These are phyloP conservation scores for Ellobium chinense DNA, from an alignment of 2,888 invertebrate species.

Conservation along the genomic window DNA sequence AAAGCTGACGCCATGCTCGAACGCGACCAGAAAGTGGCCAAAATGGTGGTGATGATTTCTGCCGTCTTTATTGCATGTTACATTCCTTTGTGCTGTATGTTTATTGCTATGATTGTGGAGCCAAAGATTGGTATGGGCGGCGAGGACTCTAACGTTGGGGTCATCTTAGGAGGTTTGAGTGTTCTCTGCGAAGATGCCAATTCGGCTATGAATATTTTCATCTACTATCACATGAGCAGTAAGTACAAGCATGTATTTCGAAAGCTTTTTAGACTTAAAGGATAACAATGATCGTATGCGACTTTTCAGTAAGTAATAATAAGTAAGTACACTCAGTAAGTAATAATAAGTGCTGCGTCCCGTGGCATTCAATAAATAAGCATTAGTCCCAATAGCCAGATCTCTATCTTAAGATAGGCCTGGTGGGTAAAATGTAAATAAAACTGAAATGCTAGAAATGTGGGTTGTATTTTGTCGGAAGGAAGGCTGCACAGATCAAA, in stretches of 20 bases:
- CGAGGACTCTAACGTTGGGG: not conserved
- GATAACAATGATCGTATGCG: too few species aligned
- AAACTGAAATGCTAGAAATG: too few species aligned
- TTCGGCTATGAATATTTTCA: constrained; percentile 3
- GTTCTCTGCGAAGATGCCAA: not conserved
- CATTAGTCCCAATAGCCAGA: too few species aligned
- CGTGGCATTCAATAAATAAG: too few species aligned
- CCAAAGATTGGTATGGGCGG: not conserved
- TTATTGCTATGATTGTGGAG: not conserved
- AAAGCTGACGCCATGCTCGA: not conserved
- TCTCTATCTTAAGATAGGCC: too few species aligned
- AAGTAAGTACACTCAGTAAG: too few species aligned
- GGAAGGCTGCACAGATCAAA: too few species aligned
- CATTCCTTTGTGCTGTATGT: not conserved
- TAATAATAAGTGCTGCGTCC: too few species aligned
- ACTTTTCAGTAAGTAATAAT: too few species aligned
- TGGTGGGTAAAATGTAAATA: too few species aligned
- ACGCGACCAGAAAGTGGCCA: not conserved
- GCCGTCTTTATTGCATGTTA: not conserved
- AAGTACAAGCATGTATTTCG: not conserved
- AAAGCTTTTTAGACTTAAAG: too few species aligned
- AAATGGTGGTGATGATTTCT: not conserved
- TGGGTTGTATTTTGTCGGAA: too few species aligned
- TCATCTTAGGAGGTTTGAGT: not conserved
- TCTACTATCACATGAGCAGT: constrained; percentile 8